Evolutionary conservation across 2,113 vertebrate genomes (phyloP).

Genomic region (Tachysurus vachellii): DNA sequence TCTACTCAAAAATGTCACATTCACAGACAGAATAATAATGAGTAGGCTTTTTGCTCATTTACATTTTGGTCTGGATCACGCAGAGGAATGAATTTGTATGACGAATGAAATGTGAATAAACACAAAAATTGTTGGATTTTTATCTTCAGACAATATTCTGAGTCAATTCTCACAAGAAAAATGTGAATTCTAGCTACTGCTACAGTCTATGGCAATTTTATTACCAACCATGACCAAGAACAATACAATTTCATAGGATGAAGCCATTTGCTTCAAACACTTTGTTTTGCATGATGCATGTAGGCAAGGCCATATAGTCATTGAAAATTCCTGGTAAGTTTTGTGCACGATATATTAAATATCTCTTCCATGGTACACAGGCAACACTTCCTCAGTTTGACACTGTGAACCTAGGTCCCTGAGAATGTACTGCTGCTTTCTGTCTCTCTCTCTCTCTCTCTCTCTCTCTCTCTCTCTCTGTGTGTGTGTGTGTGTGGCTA

Average conservation of each 20-base stretch:
- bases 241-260: background rate
- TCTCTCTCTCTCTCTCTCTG: background rate
- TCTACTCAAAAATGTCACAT: background rate
- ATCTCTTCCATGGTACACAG: background rate
- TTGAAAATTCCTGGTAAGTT: background rate
- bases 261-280: background rate
- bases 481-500: background rate
- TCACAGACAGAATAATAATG: background rate
- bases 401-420: background rate
- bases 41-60: background rate
- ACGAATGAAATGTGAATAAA: slow-evolving; percentile 35
- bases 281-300: background rate
- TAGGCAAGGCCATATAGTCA: background rate
- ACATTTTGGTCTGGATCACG: slow-evolving; percentile 50
- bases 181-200: background rate
- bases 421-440: background rate
- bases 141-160: slow-evolving; percentile 32
- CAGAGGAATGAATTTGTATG: slow-evolving; percentile 48
- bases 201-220: background rate
- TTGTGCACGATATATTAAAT: background rate
- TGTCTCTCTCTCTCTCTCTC: background rate
- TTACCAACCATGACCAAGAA: background rate
- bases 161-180: background rate
- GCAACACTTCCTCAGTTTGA: background rate
- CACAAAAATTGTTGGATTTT: background rate